Conservation (phyloP, 2,113 vertebrate species). For the Dendropsophus ebraccatus region DNA sequence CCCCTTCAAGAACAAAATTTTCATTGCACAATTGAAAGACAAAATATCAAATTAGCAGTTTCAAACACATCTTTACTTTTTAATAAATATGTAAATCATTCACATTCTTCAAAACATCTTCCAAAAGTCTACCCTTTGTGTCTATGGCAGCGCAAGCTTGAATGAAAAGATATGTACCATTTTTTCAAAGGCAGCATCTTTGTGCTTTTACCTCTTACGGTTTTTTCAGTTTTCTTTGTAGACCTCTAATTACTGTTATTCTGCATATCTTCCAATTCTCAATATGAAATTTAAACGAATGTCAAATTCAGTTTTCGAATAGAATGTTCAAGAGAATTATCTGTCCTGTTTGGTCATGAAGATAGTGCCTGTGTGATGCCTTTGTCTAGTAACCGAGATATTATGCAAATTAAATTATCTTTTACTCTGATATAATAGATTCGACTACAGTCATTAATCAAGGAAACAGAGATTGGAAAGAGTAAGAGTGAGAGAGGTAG, state of each 20-base stretch:
- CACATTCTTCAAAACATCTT: not conserved
- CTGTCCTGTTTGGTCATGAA: conserved; percentile 23
- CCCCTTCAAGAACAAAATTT: no score
- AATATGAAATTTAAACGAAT: conserved; percentile 26
- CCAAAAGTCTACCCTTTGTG: not conserved
- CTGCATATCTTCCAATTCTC: not conserved
- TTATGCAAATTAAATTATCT: conserved; percentile 48
- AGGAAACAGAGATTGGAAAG: conserved; percentile 4
- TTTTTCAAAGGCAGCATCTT: not conserved
- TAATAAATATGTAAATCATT: not conserved
- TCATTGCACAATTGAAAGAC: no score
- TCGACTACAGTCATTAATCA: conserved; percentile 45
- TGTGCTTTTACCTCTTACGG: not conserved
- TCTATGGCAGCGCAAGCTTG: not conserved
- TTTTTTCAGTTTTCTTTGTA: not conserved
- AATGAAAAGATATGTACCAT: not conserved
- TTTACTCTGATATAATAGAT: conserved; percentile 37
- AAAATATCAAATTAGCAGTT: no score
- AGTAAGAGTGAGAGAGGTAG: not conserved
- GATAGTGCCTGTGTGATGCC: conserved; percentile 16
- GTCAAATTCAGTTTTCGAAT: conserved; percentile 15
- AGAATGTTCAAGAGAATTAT: conserved; percentile 6
- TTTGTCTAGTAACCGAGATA: conserved; percentile 26
- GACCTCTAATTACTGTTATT: not conserved
- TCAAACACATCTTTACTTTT: not conserved